Evolutionary conservation across 2,888 invertebrate species (phyloP).

Genomic region (Plebejus melissa): DNA sequence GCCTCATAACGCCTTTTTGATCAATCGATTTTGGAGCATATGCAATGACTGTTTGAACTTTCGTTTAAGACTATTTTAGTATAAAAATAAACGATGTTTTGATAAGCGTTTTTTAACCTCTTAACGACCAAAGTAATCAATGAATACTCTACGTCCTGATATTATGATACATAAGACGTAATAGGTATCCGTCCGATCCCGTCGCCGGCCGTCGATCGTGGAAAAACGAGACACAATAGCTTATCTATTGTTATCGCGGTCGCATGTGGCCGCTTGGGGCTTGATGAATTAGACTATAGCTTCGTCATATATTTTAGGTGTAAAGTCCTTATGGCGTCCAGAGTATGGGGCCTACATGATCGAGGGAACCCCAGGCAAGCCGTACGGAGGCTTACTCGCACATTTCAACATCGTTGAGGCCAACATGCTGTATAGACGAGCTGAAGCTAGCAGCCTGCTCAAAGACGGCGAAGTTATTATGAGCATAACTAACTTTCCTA

Average conservation of each 20-base stretch:
- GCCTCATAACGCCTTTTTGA: not conserved
- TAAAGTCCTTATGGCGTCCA: slow-evolving; percentile 96
- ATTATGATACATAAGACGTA: not conserved
- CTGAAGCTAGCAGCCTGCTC: slow-evolving; percentile 89
- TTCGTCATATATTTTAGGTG: slow-evolving; percentile 64
- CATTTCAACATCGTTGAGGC: slow-evolving; percentile 99
- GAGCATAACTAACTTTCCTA: slow-evolving; percentile 95
- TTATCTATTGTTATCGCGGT: no score
- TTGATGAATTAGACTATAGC: not conserved
- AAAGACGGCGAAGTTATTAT: slow-evolving; percentile 90
- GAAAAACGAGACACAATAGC: no score
- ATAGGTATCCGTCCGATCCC: no score
- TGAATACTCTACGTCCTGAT: not conserved
- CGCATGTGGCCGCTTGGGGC: no score
- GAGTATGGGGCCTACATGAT: slow-evolving; percentile 99
- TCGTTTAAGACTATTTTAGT: no score
- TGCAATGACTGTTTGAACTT: not conserved
- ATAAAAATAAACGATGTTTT: not conserved
- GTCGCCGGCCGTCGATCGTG: no score
- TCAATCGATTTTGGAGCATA: not conserved
- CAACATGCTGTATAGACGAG: slow-evolving; percentile 94
- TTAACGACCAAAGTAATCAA: not conserved
- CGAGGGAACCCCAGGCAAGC: slow-evolving; percentile 98
- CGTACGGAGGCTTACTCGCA: slow-evolving; percentile 95
- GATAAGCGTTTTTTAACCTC: not conserved